Percentiles rank a stretch among this genome's conserved stretches.
These are phyloP conservation scores for Pardalotus punctatus DNA, from an alignment of 2,113 vertebrate genomes.

Conservation along the genomic window DNA sequence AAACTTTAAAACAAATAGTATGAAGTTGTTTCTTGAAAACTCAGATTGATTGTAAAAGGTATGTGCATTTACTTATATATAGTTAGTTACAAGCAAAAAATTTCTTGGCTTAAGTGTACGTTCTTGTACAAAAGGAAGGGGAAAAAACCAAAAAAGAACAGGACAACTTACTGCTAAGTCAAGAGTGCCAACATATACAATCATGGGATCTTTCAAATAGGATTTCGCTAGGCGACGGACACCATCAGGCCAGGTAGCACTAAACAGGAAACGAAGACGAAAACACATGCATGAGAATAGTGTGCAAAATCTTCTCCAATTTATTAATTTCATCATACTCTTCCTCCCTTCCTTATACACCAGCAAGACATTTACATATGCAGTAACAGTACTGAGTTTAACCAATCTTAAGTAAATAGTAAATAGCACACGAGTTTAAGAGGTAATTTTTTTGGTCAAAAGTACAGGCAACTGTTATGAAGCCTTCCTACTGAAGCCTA, in stretches of 20 bases:
- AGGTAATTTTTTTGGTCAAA: neutral
- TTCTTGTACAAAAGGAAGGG: neutral
- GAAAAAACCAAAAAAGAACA: neutral
- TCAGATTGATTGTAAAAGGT: neutral
- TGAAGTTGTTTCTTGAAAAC: neutral
- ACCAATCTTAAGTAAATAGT: neutral
- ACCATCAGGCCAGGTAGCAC: constrained; percentile 93
- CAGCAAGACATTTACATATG: neutral
- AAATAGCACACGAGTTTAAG: neutral
- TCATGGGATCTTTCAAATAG: constrained; percentile 94
- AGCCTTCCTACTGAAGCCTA: neutral
- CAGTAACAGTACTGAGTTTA: neutral
- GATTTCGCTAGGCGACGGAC: constrained; percentile 89
- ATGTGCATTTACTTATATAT: neutral
- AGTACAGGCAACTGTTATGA: neutral
- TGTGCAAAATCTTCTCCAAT: neutral
- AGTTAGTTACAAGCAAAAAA: neutral
- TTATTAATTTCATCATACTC: neutral
- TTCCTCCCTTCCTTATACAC: neutral
- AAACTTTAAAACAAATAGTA: neutral
- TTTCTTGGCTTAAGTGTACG: neutral
- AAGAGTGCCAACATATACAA: constrained; percentile 93
- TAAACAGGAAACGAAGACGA: constrained; percentile 47
- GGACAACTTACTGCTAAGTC: constrained; percentile 87
- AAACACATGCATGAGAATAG: neutral